These are phyloP conservation scores for Perdita meconis DNA, from an alignment of 2,888 invertebrate genomes.

Conservation along the genomic window DNA sequence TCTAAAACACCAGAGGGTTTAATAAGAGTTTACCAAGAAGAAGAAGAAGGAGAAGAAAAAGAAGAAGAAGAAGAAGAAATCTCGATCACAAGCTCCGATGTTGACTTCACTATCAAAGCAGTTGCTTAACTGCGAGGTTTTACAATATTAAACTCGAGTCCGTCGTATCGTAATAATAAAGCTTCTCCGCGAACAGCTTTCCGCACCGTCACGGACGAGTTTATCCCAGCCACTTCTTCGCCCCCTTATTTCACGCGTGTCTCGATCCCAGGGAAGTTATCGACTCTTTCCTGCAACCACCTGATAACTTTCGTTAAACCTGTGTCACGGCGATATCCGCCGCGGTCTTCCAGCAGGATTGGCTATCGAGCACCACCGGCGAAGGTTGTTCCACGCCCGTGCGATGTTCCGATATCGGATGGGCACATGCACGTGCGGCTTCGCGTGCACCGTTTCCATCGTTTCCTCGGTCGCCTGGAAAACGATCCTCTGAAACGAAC, in stretches of 20 bases:
- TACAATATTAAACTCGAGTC: no score
- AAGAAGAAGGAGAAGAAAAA: no score
- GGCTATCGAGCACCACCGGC: constrained; percentile 24
- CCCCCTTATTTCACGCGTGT: constrained; percentile 7
- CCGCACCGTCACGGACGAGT: not conserved
- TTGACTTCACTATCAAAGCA: no score
- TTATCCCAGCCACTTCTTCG: not conserved
- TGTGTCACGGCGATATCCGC: not conserved
- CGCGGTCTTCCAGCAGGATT: constrained; percentile 18
- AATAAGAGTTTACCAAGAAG: no score
- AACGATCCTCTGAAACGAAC: constrained; percentile 1
- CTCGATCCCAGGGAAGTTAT: constrained; percentile 12
- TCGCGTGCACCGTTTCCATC: constrained; percentile 18
- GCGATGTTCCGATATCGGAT: constrained; percentile 41
- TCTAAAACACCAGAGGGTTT: no score
- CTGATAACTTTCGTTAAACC: constrained; percentile 10
- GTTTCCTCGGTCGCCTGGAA: not conserved
- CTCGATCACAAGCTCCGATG: no score
- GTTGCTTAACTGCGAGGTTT: no score
- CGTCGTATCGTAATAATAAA: not conserved
- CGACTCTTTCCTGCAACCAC: not conserved
- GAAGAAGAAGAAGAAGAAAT: no score
- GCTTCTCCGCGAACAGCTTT: not conserved
- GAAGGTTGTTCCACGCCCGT: constrained; percentile 15
- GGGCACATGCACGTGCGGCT: constrained; percentile 10